Conservation (phyloP, 2,113 vertebrate species). For the Smithornis capensis region DNA sequence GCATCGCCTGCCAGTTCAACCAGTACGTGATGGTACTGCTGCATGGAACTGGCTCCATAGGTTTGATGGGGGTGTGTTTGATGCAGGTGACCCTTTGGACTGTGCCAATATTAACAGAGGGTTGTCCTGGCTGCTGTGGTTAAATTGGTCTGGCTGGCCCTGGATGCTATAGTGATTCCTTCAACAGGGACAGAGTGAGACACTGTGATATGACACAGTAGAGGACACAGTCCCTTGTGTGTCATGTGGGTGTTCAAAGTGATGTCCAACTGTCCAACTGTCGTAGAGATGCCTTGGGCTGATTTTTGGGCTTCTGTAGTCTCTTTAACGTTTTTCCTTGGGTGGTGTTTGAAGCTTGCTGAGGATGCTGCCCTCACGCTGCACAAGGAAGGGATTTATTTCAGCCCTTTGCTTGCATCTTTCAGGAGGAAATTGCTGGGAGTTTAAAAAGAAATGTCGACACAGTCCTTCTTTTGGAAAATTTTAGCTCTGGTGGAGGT, state of each 20-base stretch:
- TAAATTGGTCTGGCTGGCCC: not conserved
- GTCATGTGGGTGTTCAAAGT: not conserved
- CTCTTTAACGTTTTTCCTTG: not conserved
- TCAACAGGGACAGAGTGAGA: not conserved
- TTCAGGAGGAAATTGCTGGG: constrained; percentile 1
- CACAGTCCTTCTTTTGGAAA: not conserved
- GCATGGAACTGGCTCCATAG: not conserved
- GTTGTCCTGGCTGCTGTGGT: not conserved
- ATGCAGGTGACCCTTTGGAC: not conserved
- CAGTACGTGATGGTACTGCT: not conserved
- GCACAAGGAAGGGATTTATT: not conserved
- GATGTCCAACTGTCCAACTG: not conserved
- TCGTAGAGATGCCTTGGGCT: not conserved
- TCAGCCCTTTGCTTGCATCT: not conserved
- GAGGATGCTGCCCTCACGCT: not conserved
- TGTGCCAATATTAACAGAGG: not conserved
- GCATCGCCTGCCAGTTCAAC: not conserved
- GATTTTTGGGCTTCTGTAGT: constrained; percentile 2
- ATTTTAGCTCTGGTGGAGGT: not conserved
- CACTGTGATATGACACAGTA: not conserved
- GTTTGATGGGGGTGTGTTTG: not conserved
- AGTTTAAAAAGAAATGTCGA: not conserved
- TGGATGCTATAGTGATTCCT: not conserved
- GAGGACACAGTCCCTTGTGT: not conserved
- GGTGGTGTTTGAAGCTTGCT: constrained; percentile 3